Evolutionary conservation across 2,797 vertebrate genomes (phyloP), one percentile per base, ranked within the genome.

Genomic region (Babyrousa celebensis): DNA sequence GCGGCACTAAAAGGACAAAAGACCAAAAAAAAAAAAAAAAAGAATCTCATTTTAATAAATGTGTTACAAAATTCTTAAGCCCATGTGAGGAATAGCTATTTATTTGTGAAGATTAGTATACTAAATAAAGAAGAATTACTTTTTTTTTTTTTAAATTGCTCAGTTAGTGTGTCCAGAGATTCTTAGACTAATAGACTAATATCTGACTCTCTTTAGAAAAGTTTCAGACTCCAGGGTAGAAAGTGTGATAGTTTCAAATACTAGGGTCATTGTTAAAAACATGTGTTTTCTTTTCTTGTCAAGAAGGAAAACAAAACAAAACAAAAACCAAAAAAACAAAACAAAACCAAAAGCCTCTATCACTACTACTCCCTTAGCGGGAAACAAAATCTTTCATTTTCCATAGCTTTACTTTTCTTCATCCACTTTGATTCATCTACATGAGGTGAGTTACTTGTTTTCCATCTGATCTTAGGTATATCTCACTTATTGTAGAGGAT

Each of bases 21-120:
- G 36, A 36, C 36, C n/a, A n/a, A n/a, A 36, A 36, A 36, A 36
- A 36, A 36, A 36, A 36, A 36, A 36, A 36, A 36, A 85, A 86
- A 86, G 3, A 68, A 48, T 62, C 72, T 78, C 10, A 83, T 74
- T 78, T 97, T 77, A 48, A 29, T 60, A 84, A 43, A 67, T 48
- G 5, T 68, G 20, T 65, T 65, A 52, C 18, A 67, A 88, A 95
- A 82, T 40, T 89, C 43, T 63, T 48, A 65, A 67, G n/a, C 10
- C 14, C 3, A 2, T 72, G 2, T 56, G 3, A 58, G 11, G 2
- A 56, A 70, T 21, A 83, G 8, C 17, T 65, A 43, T 67, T 25
- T 67, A 48, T 16, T 27, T 21, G 23, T 56, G 23, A 93, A 92
- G 60, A 75, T 18, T 65, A 63, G 21, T 86, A 58, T 63, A 87